Conservation (phyloP, 2,113 vertebrate species). For the Zapornia atra region DNA sequence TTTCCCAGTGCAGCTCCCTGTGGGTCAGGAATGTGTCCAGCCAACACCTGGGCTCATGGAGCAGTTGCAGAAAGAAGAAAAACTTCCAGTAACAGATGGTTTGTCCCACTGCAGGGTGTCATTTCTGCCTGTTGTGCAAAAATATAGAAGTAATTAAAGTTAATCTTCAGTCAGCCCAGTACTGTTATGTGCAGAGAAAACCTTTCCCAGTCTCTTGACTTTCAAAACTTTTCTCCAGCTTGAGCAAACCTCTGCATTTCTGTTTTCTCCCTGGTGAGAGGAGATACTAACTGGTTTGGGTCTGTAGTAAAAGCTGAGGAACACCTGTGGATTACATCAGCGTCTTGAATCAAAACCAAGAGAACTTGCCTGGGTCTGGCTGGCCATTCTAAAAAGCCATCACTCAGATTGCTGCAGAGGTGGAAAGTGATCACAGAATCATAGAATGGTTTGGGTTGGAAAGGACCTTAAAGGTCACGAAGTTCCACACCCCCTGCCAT, state of each 20-base stretch:
- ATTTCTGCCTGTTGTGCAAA: constrained; percentile 3
- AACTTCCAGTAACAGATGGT: not conserved
- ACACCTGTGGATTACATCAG: not conserved
- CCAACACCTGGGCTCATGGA: not conserved
- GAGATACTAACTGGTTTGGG: not conserved
- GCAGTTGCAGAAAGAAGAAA: not conserved
- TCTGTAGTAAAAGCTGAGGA: not conserved
- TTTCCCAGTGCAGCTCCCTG: not conserved
- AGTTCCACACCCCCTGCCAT: too few species aligned
- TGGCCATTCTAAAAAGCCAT: not conserved
- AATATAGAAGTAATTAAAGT: not conserved
- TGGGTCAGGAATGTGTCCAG: not conserved
- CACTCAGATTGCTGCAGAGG: not conserved
- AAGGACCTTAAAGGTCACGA: too few species aligned
- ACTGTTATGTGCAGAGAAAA: not conserved
- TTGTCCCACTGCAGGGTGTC: not conserved
- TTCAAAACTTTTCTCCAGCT: not conserved
- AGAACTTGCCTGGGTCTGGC: not conserved
- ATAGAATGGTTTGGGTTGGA: too few species aligned
- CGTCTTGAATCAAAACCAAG: not conserved
- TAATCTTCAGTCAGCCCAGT: not conserved
- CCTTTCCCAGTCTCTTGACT: not conserved
- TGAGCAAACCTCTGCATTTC: not conserved
- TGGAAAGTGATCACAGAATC: not conserved
- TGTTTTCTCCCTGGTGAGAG: not conserved